A percentile compares a stretch with the other conserved stretches of the same genome.
phyloP scores from a whole-genome alignment of 2,113 vertebrate species.

The Phodopus roborovskii region DNA sequence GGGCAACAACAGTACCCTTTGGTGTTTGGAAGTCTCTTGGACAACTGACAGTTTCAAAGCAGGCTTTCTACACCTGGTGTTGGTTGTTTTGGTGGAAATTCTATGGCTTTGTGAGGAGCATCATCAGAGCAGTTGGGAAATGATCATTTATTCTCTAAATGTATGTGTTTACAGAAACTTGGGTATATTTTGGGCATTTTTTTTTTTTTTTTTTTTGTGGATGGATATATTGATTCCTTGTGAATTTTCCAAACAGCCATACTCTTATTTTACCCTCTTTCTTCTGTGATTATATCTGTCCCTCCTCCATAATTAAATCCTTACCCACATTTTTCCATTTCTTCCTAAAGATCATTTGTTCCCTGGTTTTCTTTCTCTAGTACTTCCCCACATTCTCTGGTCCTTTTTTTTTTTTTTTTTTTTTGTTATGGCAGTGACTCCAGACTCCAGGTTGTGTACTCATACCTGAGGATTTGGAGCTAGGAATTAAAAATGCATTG shows the following conservation, averaged over 20 bases:
- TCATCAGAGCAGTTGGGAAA: background rate
- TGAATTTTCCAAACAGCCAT: background rate
- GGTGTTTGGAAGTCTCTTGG: background rate
- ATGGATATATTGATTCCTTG: background rate
- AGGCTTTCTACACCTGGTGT: background rate
- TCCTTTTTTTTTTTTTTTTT: background rate
- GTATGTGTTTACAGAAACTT: background rate
- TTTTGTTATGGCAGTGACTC: background rate
- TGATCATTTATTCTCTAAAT: background rate
- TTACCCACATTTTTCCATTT: background rate
- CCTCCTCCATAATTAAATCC: too few species aligned
- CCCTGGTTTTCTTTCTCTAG: background rate
- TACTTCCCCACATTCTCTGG: too few species aligned
- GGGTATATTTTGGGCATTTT: background rate
- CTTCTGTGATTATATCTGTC: background rate
- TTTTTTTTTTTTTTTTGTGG: too few species aligned
- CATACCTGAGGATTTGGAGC: background rate
- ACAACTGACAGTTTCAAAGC: background rate
- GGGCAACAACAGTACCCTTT: too few species aligned
- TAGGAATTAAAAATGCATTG: background rate
- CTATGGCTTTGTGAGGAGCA: background rate
- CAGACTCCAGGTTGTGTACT: background rate
- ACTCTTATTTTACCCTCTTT: background rate
- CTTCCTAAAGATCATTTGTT: background rate
- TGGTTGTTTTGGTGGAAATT: background rate